Conservation (phyloP, 2,888 invertebrate species). For the Erannis defoliaria region DNA sequence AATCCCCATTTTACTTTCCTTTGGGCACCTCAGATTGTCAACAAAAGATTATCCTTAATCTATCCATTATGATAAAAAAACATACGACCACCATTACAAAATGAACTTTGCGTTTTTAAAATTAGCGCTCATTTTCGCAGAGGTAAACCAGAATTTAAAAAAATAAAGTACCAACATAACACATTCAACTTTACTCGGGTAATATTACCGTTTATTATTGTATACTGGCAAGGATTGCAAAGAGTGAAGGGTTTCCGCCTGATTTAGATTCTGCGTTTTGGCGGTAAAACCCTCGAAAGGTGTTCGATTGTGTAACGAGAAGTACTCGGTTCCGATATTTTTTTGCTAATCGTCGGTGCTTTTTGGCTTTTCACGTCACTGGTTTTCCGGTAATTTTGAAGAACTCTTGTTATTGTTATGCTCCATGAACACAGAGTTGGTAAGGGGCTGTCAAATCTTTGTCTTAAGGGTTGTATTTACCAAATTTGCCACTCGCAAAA, state of each 20-base stretch:
- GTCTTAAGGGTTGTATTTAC: no score
- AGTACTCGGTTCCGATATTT: constrained; percentile 47
- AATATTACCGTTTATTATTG: constrained; percentile 33
- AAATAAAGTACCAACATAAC: constrained; percentile 39
- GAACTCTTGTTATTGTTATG: constrained; percentile 28
- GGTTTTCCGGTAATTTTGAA: constrained; percentile 46
- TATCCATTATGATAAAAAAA: constrained; percentile 51
- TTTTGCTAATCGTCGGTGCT: constrained; percentile 60
- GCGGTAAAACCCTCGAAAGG: constrained; percentile 73
- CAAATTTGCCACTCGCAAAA: no score
- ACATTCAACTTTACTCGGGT: constrained; percentile 26
- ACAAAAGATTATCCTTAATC: constrained; percentile 81
- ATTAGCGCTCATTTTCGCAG: constrained; percentile 31
- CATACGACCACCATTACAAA: constrained; percentile 37
- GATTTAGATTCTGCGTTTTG: constrained; percentile 60
- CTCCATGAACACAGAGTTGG: constrained; percentile 10
- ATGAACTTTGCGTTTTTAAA: constrained; percentile 23
- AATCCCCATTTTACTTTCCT: constrained; percentile 64
- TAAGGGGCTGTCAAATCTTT: not conserved
- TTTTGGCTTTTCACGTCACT: constrained; percentile 62
- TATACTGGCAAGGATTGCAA: constrained; percentile 26
- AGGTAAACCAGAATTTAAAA: constrained; percentile 44
- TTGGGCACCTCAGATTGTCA: constrained; percentile 73
- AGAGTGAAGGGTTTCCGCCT: constrained; percentile 65
- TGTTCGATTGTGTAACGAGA: constrained; percentile 79